These are phyloP conservation scores for Ceyx cyanopectus DNA, from an alignment of 2,113 vertebrate genomes.

Conservation along the genomic window DNA sequence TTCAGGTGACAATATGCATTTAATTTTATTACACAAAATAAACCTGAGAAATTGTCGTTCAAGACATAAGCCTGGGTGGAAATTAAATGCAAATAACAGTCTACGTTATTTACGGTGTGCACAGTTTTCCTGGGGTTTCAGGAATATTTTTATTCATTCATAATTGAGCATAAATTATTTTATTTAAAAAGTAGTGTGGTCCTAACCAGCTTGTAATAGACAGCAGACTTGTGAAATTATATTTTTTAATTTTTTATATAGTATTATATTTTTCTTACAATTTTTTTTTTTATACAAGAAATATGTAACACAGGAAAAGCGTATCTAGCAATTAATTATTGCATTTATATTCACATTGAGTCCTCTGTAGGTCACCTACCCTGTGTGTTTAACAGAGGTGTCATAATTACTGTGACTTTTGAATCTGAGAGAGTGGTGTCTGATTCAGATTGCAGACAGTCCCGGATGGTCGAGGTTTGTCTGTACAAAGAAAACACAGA, in stretches of 20 bases:
- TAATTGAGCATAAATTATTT: constrained; percentile 75
- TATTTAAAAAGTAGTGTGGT: constrained; percentile 57
- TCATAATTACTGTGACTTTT: background rate
- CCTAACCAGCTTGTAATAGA: constrained; percentile 11
- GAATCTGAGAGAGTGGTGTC: background rate
- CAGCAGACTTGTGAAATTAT: background rate
- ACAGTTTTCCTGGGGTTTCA: constrained; percentile 63
- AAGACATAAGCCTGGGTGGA: constrained; percentile 30
- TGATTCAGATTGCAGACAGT: background rate
- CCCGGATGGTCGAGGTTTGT: background rate
- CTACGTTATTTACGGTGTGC: constrained; percentile 63
- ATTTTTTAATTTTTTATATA: background rate
- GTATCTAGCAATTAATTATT: constrained; percentile 19
- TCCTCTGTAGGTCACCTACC: background rate
- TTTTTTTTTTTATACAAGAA: background rate
- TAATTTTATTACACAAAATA: constrained; percentile 34
- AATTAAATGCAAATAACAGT: constrained; percentile 75
- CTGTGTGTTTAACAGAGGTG: background rate
- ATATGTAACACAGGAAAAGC: background rate
- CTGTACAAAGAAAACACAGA: background rate
- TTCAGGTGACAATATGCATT: background rate
- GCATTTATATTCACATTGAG: constrained; percentile 13
- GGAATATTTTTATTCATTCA: constrained; percentile 68
- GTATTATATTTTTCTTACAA: background rate
- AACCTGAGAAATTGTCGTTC: background rate